Evolutionary conservation across 1,140 invertebrate genomes (phyloP), one percentile per base, ranked within the genome.

Genomic region (Diachasmimorpha longicaudata): DNA sequence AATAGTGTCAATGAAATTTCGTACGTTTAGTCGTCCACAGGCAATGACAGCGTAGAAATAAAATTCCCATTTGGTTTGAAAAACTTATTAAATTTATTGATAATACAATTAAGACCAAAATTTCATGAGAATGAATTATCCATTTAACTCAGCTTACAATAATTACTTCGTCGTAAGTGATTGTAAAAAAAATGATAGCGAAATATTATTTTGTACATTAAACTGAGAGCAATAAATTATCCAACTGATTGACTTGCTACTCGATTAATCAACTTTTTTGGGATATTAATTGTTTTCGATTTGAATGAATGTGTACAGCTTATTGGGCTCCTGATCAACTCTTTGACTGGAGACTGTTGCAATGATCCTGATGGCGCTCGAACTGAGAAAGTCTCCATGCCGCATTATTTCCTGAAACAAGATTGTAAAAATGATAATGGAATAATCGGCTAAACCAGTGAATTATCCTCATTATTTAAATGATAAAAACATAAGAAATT

Each of bases 251-350:
- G n/a, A 25, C 10, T 31, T 23, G 19, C 9, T 19, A 63, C 58
- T 23, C 23, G 58, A 23, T 25, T 58, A 58, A 58, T 58, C 23
- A 21, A 21, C 23, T 58, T 58, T 23, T 23, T 58, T 23, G 55
- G 21, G n/a, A 9, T 69, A n/a, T 9, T 42, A 11, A 9, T 69
- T 46, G 10, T 9, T 21, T 58, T 69, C 6, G 74, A 82, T 82
- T 81, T 78, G 82, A 82, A 79, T 81, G 79, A 82, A 82, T 82
- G 81, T 58, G 23, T 82, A 66, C 46, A 58, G n/a, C n/a, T n/a
- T n/a, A n/a, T n/a, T n/a, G n/a, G n/a, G n/a, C n/a, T n/a, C n/a
- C n/a, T n/a, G n/a, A n/a, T n/a, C n/a, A n/a, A n/a, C n/a, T n/a
- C n/a, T n/a, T n/a, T n/a, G n/a, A n/a, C n/a, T n/a, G n/a, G n/a